These are phyloP conservation scores for Lapara coniferarum DNA, from an alignment of 2,888 invertebrate genomes.

Conservation along the genomic window DNA sequence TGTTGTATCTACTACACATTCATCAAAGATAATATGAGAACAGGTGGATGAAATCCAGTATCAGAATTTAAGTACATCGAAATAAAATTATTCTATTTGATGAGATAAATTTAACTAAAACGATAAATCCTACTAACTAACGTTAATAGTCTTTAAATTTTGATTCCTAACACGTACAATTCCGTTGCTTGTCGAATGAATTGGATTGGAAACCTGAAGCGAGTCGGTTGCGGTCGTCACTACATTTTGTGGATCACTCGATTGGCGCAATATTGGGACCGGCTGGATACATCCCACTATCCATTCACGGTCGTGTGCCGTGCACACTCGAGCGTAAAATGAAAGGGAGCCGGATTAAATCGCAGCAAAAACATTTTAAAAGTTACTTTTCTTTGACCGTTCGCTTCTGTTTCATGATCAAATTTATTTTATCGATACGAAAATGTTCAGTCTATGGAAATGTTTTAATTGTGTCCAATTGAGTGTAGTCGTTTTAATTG, in stretches of 20 bases:
- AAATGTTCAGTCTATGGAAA: conserved; percentile 9
- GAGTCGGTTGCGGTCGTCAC: conserved; percentile 46
- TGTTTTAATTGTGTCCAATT: conserved; percentile 12
- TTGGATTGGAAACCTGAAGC: conserved; percentile 44
- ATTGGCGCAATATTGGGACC: conserved; percentile 51
- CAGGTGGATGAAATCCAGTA: too few relatives aligned
- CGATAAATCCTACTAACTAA: too few relatives aligned
- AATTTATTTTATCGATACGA: neutral
- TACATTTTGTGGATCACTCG: conserved; percentile 53
- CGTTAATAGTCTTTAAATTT: conserved; percentile 26
- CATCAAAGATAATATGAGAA: too few relatives aligned
- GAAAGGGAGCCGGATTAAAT: conserved; percentile 47
- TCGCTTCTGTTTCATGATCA: conserved; percentile 10
- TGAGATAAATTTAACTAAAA: too few relatives aligned
- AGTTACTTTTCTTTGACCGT: conserved; percentile 30
- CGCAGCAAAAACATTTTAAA: conserved; percentile 46
- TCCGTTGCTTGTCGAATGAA: conserved; percentile 34
- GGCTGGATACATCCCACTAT: conserved; percentile 41
- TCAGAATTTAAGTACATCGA: too few relatives aligned
- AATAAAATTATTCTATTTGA: too few relatives aligned
- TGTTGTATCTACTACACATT: too few relatives aligned
- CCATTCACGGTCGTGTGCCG: conserved; percentile 44
- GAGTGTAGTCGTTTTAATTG: conserved; percentile 18
- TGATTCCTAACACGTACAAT: conserved; percentile 35
- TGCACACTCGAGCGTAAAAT: conserved; percentile 53